phyloP scores from a whole-genome alignment of 2,797 vertebrate genomes.

The Morus bassanus region DNA sequence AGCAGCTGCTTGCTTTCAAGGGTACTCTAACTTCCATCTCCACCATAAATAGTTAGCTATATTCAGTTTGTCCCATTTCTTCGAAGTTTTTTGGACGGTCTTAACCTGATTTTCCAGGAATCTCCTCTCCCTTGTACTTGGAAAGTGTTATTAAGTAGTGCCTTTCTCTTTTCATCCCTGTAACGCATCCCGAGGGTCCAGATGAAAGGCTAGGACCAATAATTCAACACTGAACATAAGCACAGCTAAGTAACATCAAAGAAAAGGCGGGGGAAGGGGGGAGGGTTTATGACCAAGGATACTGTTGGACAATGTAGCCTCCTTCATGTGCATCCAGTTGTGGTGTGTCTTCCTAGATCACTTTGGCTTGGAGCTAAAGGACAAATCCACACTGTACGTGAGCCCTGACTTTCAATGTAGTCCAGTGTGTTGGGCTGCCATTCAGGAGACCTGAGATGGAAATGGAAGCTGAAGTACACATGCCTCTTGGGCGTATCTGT shows the following conservation, averaged over 20 bases:
- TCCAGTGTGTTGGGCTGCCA: not conserved
- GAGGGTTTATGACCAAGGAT: not conserved
- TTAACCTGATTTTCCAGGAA: slow-evolving; percentile 66
- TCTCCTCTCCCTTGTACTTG: slow-evolving; percentile 50
- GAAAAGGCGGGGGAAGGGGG: not conserved
- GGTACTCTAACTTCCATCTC: slow-evolving; percentile 14
- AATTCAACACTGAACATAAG: not conserved
- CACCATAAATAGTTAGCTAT: slow-evolving; percentile 34
- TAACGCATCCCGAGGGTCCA: not conserved
- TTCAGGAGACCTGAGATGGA: not conserved
- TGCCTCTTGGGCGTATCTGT: not conserved
- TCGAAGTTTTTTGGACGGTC: slow-evolving; percentile 43
- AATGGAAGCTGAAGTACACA: not conserved
- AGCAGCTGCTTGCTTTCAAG: slow-evolving; percentile 27
- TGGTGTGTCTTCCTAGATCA: not conserved
- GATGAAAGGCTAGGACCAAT: not conserved
- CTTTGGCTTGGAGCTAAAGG: not conserved
- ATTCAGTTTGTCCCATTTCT: slow-evolving; percentile 33
- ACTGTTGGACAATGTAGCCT: not conserved
- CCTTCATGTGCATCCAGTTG: not conserved
- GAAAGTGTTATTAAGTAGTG: slow-evolving; percentile 44
- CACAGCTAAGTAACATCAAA: not conserved
- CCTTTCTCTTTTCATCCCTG: slow-evolving; percentile 52
- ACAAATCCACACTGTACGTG: not conserved
- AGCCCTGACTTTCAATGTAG: not conserved